Base-by-base conservation (phyloP, 35 echinoderm and acorn worm genomes). In the Strongylocentrotus purpuratus region DNA sequence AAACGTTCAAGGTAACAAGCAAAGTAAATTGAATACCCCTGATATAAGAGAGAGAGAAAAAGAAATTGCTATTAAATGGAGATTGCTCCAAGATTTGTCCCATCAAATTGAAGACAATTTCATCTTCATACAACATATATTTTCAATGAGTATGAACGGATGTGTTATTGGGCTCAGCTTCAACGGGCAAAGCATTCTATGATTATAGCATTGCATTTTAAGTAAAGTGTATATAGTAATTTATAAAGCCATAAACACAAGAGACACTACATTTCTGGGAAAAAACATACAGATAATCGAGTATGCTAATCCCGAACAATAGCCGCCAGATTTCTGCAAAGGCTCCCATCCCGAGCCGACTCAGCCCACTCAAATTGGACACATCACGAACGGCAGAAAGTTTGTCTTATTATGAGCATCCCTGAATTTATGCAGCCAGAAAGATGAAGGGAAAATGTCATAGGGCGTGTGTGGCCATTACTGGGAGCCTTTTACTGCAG, bases 321-420 rank as follows among this genome's bases (percentile, higher is more conserved):
- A 32, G 87, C 87, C 45, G 3, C 32, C 32, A 89, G 87, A 89
- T 89, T 89, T 89, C 45, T 33, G 33, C 33, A 18, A 33, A 89
- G 87, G 12, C n/a, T 89, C 31, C 33, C 33, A 89, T 31, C 87
- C 87, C 11, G 13, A 89, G 87, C 87, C 15, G 45, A 89, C 87
- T 89, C 45, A 89, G 33, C 33, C 32, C 87, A 17, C 87, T 28
- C 87, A 46, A 89, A 46, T 33, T 89, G 32, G 87, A 89, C 87
- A 89, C 87, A 89, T 89, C 87, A 25, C 87, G 15, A 89, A 31
- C 87, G 33, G 31, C 87, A 89, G 87, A 89, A 89, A 89, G 87
- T 31, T 89, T 46, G 87, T 89, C 87, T 45, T 89, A 89, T 89
- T 89, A 89, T 89, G 87, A 89, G 87, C 87, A 89, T 89, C 87